Evolutionary conservation across 2,113 vertebrate genomes (phyloP).

Genomic region (Acrocephalus arundinaceus): DNA sequence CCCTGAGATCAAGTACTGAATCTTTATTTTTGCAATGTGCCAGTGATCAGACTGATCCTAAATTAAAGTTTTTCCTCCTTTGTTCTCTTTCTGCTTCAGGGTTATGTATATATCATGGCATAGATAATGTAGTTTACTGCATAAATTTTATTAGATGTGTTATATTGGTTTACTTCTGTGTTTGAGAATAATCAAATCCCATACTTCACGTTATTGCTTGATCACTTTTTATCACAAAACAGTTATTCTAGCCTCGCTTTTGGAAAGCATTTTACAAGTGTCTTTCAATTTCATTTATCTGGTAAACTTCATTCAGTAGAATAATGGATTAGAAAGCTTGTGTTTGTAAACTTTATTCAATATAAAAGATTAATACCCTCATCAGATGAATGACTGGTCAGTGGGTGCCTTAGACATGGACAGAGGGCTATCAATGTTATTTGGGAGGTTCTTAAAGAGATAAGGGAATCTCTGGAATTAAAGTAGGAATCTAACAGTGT

Average conservation of each 20-base stretch:
- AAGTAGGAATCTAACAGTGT: not conserved
- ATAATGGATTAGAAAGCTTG: not conserved
- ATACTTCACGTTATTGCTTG: not conserved
- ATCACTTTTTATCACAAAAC: not conserved
- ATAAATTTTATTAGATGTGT: not conserved
- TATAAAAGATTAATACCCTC: not conserved
- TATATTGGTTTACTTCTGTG: not conserved
- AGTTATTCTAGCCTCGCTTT: not conserved
- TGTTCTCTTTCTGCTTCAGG: not conserved
- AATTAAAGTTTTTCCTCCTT: not conserved
- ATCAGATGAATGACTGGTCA: not conserved
- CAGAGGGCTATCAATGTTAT: not conserved
- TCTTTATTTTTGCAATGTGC: not conserved
- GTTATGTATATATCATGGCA: not conserved
- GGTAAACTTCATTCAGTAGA: not conserved
- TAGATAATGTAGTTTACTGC: not conserved
- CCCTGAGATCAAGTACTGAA: not conserved
- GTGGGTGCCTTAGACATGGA: not conserved
- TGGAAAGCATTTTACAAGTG: not conserved
- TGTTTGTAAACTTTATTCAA: not conserved
- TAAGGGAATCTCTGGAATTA: not conserved
- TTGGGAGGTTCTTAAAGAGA: not conserved
- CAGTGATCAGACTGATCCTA: not conserved
- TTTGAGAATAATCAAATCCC: not conserved
- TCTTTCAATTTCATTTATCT: not conserved